Evolutionary conservation across 2,888 invertebrate genomes (phyloP), one percentile per base, ranked within the genome.

Genomic region (Rhogogaster chlorosoma): DNA sequence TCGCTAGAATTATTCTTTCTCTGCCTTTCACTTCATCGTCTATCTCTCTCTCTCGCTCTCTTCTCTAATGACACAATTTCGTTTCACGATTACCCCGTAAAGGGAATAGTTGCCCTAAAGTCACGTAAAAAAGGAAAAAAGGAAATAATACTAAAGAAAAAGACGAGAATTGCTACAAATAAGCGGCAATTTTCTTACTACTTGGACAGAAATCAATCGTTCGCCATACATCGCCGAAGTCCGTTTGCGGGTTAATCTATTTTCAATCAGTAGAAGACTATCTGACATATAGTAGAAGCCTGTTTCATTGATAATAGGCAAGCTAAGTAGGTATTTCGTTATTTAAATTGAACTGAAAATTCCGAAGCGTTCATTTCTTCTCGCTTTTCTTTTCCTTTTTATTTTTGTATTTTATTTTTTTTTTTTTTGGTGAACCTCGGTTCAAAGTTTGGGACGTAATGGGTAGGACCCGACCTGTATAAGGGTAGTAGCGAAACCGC

Each of bases 171-270:
- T 1, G 45, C 42, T 42, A 42, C 10, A 18, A 42, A 73, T 42
- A 42, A 73, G 38, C 22, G 45, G 22, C 73, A 26, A 73, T 73
- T 42, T 29, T 73, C 67, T 71, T 42, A 45, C 29, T 38, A 45
- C 42, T 26, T 42, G 53, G 22, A 42, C 42, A 38, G 26, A 26
- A 73, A 73, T 73, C 73, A 73, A 73, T 73, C 73, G 73, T 15
- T 38, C 1, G 26, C 3, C 10, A 42, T 67, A 67, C 32, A 32
- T 32, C 32, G 67, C 15, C 6, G 32, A 5, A 18, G 67, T 6
- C 26, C 29, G 18, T 26, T 67, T 67, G 0, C 32, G 67, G 12
- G 67, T 18, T 53, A 77, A 32, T 77, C 53, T 26, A 49, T 77
- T 32, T 53, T 77, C 77, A 53, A 77, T 77, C 45, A 18, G 12